Conservation (phyloP, 1,140 invertebrate species). For the Notospermus geniculatus region DNA sequence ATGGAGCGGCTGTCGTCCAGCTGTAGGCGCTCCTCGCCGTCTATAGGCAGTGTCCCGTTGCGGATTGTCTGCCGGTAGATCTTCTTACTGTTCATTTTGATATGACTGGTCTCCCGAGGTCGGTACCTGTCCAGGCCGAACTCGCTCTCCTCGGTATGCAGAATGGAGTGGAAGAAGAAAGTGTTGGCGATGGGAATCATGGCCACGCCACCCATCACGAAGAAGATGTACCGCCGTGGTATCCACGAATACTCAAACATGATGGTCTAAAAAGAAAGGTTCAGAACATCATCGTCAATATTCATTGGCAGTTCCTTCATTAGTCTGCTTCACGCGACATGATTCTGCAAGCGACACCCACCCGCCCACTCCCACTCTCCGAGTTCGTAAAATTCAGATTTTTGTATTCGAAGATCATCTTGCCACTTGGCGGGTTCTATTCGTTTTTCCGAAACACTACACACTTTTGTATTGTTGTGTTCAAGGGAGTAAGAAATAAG, state of each 20-base stretch:
- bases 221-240: not conserved
- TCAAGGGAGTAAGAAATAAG: too few species aligned
- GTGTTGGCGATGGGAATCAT: not conserved
- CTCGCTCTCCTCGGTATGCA: not conserved
- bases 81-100: slow-evolving; percentile 5
- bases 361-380: too few species aligned
- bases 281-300: too few species aligned
- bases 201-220: not conserved
- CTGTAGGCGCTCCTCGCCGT: not conserved
- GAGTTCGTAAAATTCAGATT: too few species aligned
- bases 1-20: not conserved
- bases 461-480: too few species aligned
- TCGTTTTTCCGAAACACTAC: too few species aligned
- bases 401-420: too few species aligned
- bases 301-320: too few species aligned
- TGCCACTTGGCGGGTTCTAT: too few species aligned
- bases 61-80: slow-evolving; percentile 2
- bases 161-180: not conserved
- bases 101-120: not conserved
- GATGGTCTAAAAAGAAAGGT: not conserved
- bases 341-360: too few species aligned
- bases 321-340: too few species aligned
- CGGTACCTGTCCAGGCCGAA: not conserved
- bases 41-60: not conserved
- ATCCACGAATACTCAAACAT: not conserved